phyloP scores from a whole-genome alignment of 1,140 invertebrate species.

The Triops cancriformis region DNA sequence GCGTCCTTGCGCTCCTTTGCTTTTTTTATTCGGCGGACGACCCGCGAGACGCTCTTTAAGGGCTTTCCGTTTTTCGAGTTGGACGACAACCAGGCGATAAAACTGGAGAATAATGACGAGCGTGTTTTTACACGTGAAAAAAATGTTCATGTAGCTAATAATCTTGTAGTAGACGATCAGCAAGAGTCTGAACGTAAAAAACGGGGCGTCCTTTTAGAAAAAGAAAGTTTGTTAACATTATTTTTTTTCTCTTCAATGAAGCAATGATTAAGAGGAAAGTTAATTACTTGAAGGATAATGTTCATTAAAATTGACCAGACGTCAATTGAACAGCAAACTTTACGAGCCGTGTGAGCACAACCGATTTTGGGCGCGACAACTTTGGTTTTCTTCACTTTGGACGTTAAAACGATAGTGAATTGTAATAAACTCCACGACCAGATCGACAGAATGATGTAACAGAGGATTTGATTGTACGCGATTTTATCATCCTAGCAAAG shows the following conservation, averaged over 20 bases:
- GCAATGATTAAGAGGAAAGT: slow-evolving; percentile 11
- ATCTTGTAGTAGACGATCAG: slow-evolving; percentile 77
- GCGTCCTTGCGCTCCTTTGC: slow-evolving; percentile 17
- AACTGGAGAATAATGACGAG: slow-evolving; percentile 76
- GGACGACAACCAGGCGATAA: slow-evolving; percentile 72
- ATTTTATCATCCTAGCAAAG: slow-evolving; percentile 58
- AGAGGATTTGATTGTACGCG: slow-evolving; percentile 59
- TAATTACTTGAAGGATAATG: slow-evolving; percentile 38
- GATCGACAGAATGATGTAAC: slow-evolving; percentile 65
- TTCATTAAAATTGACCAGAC: slow-evolving; percentile 57
- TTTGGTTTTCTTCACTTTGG: slow-evolving; percentile 28
- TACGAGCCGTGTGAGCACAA: slow-evolving; percentile 25
- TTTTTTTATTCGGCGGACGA: slow-evolving; percentile 30
- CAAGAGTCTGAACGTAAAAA: slow-evolving; percentile 67
- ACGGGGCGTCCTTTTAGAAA: slow-evolving; percentile 61
- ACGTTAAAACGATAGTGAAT: slow-evolving; percentile 77
- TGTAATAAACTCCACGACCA: slow-evolving; percentile 85
- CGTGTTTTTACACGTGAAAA: slow-evolving; percentile 84
- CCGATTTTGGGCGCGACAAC: slow-evolving; percentile 22
- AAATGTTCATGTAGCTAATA: slow-evolving; percentile 84
- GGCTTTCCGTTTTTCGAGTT: slow-evolving; percentile 52
- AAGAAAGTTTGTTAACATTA: slow-evolving; percentile 15
- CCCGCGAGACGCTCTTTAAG: slow-evolving; percentile 39
- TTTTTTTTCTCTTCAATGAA: slow-evolving; percentile 29
- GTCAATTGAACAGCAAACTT: slow-evolving; percentile 66